Evolutionary conservation across 1,140 invertebrate species (phyloP).

Genomic region (Macrosteles quadrilineatus): DNA sequence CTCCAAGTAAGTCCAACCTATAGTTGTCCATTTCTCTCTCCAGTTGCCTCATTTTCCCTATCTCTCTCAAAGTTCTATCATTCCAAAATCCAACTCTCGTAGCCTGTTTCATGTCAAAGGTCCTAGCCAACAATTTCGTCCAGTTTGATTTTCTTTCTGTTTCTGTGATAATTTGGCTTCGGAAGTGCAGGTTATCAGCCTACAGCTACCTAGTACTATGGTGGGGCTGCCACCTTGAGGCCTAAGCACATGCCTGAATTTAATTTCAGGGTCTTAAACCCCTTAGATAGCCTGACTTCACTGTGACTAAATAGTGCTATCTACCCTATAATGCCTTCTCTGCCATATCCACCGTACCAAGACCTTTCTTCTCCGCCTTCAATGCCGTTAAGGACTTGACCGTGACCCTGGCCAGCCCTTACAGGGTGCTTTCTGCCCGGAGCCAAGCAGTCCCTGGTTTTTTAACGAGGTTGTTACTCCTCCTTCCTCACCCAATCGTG

Average conservation of each 20-base stretch:
- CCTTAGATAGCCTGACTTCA: too few species aligned
- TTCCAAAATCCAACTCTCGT: background rate
- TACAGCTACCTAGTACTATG: too few species aligned
- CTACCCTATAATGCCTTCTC: background rate
- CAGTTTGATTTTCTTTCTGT: background rate
- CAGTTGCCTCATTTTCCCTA: too few species aligned
- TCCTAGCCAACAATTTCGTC: background rate
- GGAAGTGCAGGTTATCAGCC: too few species aligned
- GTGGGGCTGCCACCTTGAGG: too few species aligned
- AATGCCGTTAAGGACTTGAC: background rate
- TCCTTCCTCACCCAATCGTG: background rate
- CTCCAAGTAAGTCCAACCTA: too few species aligned
- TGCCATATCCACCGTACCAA: background rate
- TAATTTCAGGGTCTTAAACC: too few species aligned
- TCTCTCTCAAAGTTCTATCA: background rate
- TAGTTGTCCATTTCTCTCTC: too few species aligned
- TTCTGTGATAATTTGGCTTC: background rate
- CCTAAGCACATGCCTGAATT: too few species aligned
- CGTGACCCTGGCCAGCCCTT: background rate
- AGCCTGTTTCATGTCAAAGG: conserved; percentile 1
- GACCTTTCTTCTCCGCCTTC: conserved; percentile 1
- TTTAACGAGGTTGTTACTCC: too few species aligned
- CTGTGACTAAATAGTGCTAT: background rate
- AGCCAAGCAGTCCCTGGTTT: background rate
- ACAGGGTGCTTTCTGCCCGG: background rate